Conservation (phyloP, 2,888 invertebrate species). For the Drosophila limbata region DNA sequence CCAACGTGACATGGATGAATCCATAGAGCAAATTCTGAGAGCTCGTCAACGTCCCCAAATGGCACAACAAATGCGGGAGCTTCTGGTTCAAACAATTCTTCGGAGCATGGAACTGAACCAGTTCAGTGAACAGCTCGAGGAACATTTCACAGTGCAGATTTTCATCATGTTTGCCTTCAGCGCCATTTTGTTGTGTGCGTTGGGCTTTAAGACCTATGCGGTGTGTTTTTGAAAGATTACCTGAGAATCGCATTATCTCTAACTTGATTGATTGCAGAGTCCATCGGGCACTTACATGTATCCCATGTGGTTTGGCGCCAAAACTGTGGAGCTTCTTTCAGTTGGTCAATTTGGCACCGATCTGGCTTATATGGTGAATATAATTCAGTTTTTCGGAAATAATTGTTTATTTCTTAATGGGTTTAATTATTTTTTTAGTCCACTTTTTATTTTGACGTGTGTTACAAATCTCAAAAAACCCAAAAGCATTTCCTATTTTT, state of each 20-base stretch:
- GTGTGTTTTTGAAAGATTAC: neutral
- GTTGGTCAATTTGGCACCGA: constrained; percentile 73
- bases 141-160: constrained; percentile 70
- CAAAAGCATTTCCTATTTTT: too few species aligned
- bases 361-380: constrained; percentile 61
- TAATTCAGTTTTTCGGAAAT: neutral
- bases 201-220: constrained; percentile 77
- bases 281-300: constrained; percentile 61
- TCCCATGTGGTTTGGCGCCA: constrained; percentile 73
- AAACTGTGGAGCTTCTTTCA: constrained; percentile 66
- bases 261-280: constrained; percentile 55
- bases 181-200: constrained; percentile 66
- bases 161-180: constrained; percentile 76
- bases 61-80: constrained; percentile 52
- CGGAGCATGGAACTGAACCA: constrained; percentile 62
- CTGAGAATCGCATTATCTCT: neutral
- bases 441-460: too few species aligned
- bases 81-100: constrained; percentile 47
- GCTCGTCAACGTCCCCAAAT: constrained; percentile 28
- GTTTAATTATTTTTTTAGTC: too few species aligned
- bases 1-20: constrained; percentile 55
- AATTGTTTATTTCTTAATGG: too few species aligned
- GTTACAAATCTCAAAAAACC: too few species aligned
- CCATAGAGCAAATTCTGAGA: constrained; percentile 47
- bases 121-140: constrained; percentile 68